Evolutionary conservation across 2,797 vertebrate species (phyloP).

Genomic region (Eulemur coronatus): DNA sequence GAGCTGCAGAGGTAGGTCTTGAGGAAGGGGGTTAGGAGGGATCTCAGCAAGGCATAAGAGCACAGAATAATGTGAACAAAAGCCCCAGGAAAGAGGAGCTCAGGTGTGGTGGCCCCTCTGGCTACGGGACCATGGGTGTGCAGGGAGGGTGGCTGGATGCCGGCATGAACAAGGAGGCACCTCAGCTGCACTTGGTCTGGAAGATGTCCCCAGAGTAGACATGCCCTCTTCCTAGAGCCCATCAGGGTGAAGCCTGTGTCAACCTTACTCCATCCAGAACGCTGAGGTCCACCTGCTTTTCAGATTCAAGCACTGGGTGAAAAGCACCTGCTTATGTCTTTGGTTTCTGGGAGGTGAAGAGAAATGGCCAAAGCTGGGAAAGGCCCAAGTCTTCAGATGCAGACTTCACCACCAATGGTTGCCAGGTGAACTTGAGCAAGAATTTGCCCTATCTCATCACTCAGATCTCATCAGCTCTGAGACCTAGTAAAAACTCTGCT

Average conservation of each 20-base stretch:
- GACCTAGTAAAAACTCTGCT: not conserved
- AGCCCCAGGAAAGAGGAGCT: not conserved
- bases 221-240: not conserved
- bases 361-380: not conserved
- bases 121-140: not conserved
- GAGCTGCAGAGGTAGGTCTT: not conserved
- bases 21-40: fast-evolving
- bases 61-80: not conserved
- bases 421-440: not conserved
- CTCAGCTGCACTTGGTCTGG: not conserved
- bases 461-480: not conserved
- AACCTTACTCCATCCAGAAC: not conserved
- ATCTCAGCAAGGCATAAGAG: not conserved
- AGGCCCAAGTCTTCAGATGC: not conserved
- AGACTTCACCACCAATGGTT: not conserved
- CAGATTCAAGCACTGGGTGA: not conserved
- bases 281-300: not conserved
- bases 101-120: not conserved
- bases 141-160: not conserved
- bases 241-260: not conserved
- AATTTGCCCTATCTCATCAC: not conserved
- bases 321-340: not conserved
- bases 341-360: not conserved
- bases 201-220: not conserved
- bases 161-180: not conserved